Base-by-base conservation (phyloP, 2,797 vertebrate genomes). In the Lacerta bilineata region DNA sequence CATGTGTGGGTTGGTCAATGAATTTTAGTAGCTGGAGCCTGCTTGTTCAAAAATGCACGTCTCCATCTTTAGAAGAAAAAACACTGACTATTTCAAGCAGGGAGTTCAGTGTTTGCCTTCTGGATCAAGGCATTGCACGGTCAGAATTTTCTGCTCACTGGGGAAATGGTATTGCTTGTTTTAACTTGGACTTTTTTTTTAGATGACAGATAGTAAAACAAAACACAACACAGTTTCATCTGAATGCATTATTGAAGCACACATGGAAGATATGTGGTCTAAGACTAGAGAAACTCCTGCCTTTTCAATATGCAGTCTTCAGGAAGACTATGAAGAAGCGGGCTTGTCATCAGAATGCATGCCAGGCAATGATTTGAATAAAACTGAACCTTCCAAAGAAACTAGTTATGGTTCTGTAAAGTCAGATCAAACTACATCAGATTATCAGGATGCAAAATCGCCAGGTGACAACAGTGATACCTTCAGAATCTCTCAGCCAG, bases 341-440 rank as follows among this genome's bases (percentile, higher is more conserved):
- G 90, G 93, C n/a, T 81, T 90, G 13, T 93, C 90, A 50, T 93
- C 83, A 59, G 93, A 93, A 89, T 87, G 79, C 64, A 41, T 91
- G 36, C 8, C 77, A 50, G 90, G 86, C 41, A 86, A 80, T 55
- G 83, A 80, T 81, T 80, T 94, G 85, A 93, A 96, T 88, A 96
- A 95, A 87, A 83, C 91, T 68, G 94, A 96, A 95, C 77, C 89
- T 93, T 97, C 90, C 95, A 97, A 90, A 94, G 97, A 98, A 88
- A 93, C 95, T 0, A 98, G 98, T 91, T 94, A 92, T 1, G 29
- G 89, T 2, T 98, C 98, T 85, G 87, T 94, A 61, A 96, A 90
- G 33, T 98, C 98, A 41, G 96, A 97, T 46, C 97, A 98, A 90
- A 97, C 97, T 64, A 97, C 97, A 18, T 94, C 98, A 68, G 98